Evolutionary conservation across 1,140 invertebrate species (phyloP).

Genomic region (Pogonomyrmex californicus): DNA sequence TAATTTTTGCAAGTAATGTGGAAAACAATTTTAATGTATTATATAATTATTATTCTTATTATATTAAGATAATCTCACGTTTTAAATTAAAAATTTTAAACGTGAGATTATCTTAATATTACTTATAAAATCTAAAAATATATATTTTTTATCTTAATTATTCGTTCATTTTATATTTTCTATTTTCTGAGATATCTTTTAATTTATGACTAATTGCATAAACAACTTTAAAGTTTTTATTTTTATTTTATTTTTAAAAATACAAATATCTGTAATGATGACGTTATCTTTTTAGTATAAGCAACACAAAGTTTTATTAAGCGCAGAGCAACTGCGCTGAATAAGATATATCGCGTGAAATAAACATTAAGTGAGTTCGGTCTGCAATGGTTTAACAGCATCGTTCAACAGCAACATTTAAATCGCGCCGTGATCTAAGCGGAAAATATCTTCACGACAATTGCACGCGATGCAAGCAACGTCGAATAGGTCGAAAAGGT

Average conservation of each 20-base stretch:
- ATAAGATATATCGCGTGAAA: neutral
- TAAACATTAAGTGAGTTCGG: neutral
- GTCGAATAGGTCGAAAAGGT: slow-evolving; percentile 61
- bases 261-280: neutral
- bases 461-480: neutral
- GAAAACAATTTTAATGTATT: neutral
- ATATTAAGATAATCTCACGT: neutral
- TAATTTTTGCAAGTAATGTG: neutral
- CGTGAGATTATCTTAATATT: too few relatives aligned
- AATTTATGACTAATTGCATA: neutral
- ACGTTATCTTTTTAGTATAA: slow-evolving; percentile 2
- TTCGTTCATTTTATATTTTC: neutral
- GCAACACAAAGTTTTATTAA: neutral
- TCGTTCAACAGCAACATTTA: slow-evolving; percentile 42
- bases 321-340: neutral
- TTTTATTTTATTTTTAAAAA: neutral
- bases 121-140: too few relatives aligned
- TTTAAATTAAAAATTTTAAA: neutral
- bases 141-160: neutral
- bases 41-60: neutral
- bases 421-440: slow-evolving; percentile 28
- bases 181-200: neutral
- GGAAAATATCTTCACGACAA: slow-evolving; percentile 18
- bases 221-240: neutral
- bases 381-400: neutral